These are phyloP conservation scores for Epizoanthus illoricatus DNA, from an alignment of 92 coral and sea anemone genomes.

Conservation along the genomic window DNA sequence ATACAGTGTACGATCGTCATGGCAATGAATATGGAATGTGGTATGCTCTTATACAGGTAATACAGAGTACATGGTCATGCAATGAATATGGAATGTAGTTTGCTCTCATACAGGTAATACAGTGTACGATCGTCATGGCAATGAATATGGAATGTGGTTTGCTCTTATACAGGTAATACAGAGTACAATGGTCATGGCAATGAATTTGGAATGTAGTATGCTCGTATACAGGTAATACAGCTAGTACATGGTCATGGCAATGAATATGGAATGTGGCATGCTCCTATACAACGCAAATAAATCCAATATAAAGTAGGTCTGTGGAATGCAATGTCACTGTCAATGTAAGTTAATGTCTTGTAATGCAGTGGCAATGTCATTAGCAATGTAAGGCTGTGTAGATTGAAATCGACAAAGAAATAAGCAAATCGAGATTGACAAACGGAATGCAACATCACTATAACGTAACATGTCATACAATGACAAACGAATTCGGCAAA, in stretches of 20 bases:
- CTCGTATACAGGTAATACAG: background rate
- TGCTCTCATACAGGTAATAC: background rate
- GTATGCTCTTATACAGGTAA: background rate
- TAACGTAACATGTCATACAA: slow-evolving; percentile 5
- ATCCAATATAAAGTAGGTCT: background rate
- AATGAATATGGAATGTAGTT: background rate
- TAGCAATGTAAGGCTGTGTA: background rate
- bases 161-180: background rate
- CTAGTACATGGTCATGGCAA: background rate
- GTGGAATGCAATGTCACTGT: background rate
- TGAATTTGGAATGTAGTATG: background rate
- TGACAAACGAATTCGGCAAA: background rate
- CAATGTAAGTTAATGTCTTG: background rate
- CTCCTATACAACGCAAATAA: background rate
- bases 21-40: background rate
- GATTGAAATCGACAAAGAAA: background rate
- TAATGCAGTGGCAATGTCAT: background rate
- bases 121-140: background rate
- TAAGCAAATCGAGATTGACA: slow-evolving; percentile 10
- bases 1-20: background rate
- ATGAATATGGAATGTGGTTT: background rate
- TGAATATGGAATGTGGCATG: background rate
- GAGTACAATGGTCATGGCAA: slow-evolving; percentile 9
- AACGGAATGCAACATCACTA: slow-evolving; percentile 48
- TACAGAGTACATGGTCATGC: slow-evolving; percentile 8